Conservation (phyloP, 2,113 vertebrate genomes). For the Catharus minimus region DNA sequence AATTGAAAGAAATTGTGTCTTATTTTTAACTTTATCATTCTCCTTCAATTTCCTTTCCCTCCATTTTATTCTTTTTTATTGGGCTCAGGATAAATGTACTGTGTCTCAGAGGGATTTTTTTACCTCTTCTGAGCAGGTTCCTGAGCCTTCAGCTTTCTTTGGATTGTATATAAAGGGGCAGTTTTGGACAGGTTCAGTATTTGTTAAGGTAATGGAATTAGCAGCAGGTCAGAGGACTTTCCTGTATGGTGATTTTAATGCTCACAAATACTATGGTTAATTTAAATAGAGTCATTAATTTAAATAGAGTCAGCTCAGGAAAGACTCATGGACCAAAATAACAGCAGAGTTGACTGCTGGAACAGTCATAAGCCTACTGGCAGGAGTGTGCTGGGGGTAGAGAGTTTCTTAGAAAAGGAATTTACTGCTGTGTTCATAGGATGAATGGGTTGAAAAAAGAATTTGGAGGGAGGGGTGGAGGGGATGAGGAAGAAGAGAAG, state of each 20-base stretch:
- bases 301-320: not conserved
- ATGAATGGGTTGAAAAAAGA: not conserved
- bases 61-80: not conserved
- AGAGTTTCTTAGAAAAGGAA: not conserved
- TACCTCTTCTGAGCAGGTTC: not conserved
- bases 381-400: not conserved
- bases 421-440: not conserved
- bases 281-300: not conserved
- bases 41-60: not conserved
- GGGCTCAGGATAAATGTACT: not conserved
- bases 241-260: not conserved
- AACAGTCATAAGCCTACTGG: not conserved
- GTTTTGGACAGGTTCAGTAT: not conserved
- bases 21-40: not conserved
- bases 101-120: not conserved
- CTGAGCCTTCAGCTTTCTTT: not conserved
- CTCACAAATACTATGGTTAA: not conserved
- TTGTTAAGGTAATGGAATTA: not conserved
- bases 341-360: not conserved
- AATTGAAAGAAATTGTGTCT: not conserved
- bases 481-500: not conserved
- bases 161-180: not conserved
- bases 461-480: rapidly evolving
- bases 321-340: not conserved
- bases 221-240: not conserved